Evolutionary conservation across 2,797 vertebrate genomes (phyloP), one percentile per base, ranked within the genome.

Genomic region (Chelmon rostratus): DNA sequence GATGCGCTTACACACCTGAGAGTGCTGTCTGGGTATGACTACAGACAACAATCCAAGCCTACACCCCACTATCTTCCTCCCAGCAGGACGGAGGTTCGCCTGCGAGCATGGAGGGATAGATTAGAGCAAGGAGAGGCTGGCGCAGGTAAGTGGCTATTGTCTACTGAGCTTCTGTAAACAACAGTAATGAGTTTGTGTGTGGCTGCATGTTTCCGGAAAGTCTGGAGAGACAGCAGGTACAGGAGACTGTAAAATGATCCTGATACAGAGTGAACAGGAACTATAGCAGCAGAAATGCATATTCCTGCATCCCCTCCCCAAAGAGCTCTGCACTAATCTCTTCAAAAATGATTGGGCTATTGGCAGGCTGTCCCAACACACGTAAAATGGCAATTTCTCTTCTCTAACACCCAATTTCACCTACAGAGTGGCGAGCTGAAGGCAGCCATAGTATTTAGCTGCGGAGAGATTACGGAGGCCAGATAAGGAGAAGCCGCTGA

Each of bases 401-500:
- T 78, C 68, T 78, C 70, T 33, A 83, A 75, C 75, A 73, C 63
- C 67, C 72, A 81, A 84, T 85, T 92, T 86, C 73, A 79, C 79
- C 78, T 40, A 69, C 31, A 53, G 76, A 84, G 76, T 64, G 79
- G 85, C 21, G 28, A 82, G 84, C 78, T 79, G 81, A 86, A 84
- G 73, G 83, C 86, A 72, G 78, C 76, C 68, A 42, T 78, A 85
- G 90, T 92, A 90, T 90, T 89, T 88, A 91, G 85, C 71, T n/a
- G 76, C 71, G 62, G 76, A 84, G 88, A 95, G 92, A 92, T 95
- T 91, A 90, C 15, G 42, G 72, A 16, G 78, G 76, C 57, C 67
- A 76, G 94, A 96, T 95, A 96, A 94, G 89, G 58, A 47, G 70
- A 88, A 84, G 87, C 89, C 8, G 90, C 88, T 81, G 88, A 91